A percentile compares a stretch with the other conserved stretches of the same genome.
Conservation (phyloP, 2,888 invertebrate genomes). For the Troilus luridus region DNA sequence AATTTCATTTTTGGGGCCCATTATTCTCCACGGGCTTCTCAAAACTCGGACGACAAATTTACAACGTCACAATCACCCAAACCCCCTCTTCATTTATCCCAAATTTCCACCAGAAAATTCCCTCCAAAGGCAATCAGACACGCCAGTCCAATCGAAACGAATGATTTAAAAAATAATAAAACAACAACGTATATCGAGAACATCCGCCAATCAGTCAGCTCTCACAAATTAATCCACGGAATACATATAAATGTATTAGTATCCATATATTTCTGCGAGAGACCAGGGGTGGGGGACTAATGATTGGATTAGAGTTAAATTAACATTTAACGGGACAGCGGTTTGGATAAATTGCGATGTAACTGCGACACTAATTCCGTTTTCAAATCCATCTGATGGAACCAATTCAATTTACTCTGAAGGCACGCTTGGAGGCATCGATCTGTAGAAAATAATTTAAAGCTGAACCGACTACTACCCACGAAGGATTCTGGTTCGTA, state of each 20-base stretch:
- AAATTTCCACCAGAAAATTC: conserved; percentile 22
- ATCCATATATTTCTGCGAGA: neutral
- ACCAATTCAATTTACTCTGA: neutral
- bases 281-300: neutral
- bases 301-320: neutral
- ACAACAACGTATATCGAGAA: neutral
- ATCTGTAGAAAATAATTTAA: neutral
- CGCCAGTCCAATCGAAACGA: neutral
- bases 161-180: conserved; percentile 7
- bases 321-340: neutral
- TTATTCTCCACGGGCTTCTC: conserved; percentile 38
- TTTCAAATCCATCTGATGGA: neutral
- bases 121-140: conserved; percentile 18
- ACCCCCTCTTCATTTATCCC: neutral
- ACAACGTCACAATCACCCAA: neutral
- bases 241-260: neutral
- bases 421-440: neutral
- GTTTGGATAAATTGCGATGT: neutral
- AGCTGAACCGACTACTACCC: no score
- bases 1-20: conserved; percentile 41
- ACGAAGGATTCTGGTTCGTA: no score
- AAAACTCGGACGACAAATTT: conserved; percentile 38
- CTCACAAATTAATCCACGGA: conserved; percentile 2
- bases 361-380: neutral
- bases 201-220: neutral